Base-by-base conservation (phyloP, 2,888 invertebrate species). In the Amphipoea oculea region DNA sequence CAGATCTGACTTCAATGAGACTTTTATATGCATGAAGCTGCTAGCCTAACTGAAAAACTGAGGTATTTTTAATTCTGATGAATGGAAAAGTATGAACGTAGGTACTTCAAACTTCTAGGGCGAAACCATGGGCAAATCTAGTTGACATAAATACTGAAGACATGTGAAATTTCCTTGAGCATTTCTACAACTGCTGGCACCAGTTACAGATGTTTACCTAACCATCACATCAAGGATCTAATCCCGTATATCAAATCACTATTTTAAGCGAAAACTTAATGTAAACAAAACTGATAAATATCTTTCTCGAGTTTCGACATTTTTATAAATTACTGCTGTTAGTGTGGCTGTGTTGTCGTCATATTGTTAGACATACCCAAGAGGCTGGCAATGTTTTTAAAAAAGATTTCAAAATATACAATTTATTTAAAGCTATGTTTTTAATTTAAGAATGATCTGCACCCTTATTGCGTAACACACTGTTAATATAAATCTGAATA, bases 281-380 rank as follows among this genome's bases (percentile, higher is more conserved):
- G 75, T 75, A 74, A 76, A 79, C 65, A 68, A 29, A 73, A 73
- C 69, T 78, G 79, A 79, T 79, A 76, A 81, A 88, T 86, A 79
- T 76, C 78, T 68, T 78, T 65, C 76, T 71, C 29, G 67, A 65
- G 1, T 70, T 77, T 69, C 65, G 68, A 87, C 78, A 68, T 76
- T 84, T 75, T 84, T 87, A 85, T 85, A 81, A 81, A 87, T 87
- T 51, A 79, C 72, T 54, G 60, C 66, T 79, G 69, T 84, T 74
- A 67, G 70, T 40, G 45, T 62, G 2, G 12, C 63, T 68, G 40
- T 67, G 73, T 68, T 67, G 63, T 48, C 20, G 78, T 83, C 74
- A 74, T 40, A 63, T 65, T 65, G 63, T 72, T 62, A n/a, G 67
- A 48, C 17, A 54, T 23, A 62, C 42, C 40, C 29, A 48, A 60